These are phyloP conservation scores for Diorhabda carinulata DNA, from an alignment of 1,140 invertebrate species.

Conservation along the genomic window DNA sequence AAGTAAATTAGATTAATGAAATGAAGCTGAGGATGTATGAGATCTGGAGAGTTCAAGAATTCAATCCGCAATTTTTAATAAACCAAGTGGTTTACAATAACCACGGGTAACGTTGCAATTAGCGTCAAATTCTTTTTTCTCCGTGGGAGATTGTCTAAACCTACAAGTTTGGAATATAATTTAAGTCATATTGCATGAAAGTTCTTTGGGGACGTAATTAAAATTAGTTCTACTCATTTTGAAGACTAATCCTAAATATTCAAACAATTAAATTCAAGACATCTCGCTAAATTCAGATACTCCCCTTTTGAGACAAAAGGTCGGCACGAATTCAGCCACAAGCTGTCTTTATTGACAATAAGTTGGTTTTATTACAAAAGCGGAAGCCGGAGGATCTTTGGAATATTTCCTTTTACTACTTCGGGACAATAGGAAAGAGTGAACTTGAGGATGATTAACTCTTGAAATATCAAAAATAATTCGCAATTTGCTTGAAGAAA, in stretches of 20 bases:
- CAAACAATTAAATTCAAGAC: slow-evolving; percentile 10
- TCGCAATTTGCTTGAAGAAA: neutral
- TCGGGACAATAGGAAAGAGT: slow-evolving; percentile 7
- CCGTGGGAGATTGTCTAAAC: too few species aligned
- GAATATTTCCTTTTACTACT: slow-evolving; percentile 9
- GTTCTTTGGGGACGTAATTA: neutral
- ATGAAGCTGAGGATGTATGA: too few species aligned
- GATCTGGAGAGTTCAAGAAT: too few species aligned
- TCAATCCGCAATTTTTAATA: too few species aligned
- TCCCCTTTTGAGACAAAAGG: slow-evolving; percentile 3
- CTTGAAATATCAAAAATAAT: slow-evolving; percentile 1
- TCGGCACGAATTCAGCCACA: slow-evolving; percentile 3
- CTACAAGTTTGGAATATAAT: too few species aligned
- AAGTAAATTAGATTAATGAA: too few species aligned
- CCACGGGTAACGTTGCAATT: too few species aligned
- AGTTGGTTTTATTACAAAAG: slow-evolving; percentile 12
- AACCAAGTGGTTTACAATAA: too few species aligned
- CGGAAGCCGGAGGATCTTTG: slow-evolving; percentile 5
- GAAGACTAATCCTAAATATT: slow-evolving; percentile 7
- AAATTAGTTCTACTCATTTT: neutral
- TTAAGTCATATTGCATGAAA: too few species aligned
- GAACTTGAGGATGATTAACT: slow-evolving; percentile 3
- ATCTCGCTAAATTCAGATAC: neutral
- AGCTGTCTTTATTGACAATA: slow-evolving; percentile 12
- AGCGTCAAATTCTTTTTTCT: too few species aligned